Evolutionary conservation across 2,888 invertebrate genomes (phyloP).

Genomic region (Dimorphilus gyrociliatus): DNA sequence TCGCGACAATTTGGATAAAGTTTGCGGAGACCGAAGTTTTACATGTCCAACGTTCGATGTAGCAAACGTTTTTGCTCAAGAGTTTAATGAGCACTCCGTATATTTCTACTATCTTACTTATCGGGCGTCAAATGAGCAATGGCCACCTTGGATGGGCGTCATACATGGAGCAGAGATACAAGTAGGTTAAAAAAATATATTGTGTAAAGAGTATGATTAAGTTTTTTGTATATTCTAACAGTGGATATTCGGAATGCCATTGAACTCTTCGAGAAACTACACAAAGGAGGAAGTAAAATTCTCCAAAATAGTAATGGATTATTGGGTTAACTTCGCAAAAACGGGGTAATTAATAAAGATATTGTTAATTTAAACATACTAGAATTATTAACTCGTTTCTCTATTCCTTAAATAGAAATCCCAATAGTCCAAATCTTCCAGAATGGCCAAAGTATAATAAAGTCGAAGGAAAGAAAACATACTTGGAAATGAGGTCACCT

Average conservation of each 20-base stretch:
- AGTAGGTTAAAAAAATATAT: conserved; percentile 8
- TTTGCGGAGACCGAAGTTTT: conserved; percentile 83
- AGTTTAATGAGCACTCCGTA: conserved; percentile 55
- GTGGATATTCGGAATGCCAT: conserved; percentile 15
- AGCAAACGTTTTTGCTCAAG: conserved; percentile 63
- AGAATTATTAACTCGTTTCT: not conserved
- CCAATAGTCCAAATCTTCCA: conserved; percentile 10
- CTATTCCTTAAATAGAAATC: conserved; percentile 9
- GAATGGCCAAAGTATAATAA: conserved; percentile 9
- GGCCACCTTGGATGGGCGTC: conserved; percentile 85
- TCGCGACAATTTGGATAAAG: conserved; percentile 67
- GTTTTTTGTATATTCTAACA: no score
- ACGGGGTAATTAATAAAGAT: conserved; percentile 54
- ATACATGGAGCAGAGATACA: conserved; percentile 84
- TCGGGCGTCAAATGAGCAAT: conserved; percentile 53
- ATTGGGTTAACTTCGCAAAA: conserved; percentile 84
- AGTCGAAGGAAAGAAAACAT: conserved; percentile 4
- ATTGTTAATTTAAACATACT: not conserved
- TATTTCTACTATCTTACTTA: conserved; percentile 14
- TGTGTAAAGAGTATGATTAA: no score
- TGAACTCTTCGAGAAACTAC: conserved; percentile 45
- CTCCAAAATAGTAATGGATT: conserved; percentile 68
- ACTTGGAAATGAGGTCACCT: conserved; percentile 8
- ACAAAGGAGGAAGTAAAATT: conserved; percentile 63
- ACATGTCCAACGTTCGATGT: conserved; percentile 74